A percentile compares a stretch with the other conserved stretches of the same genome.
Conservation (phyloP, 2,888 invertebrate genomes). For the Cosmia pyralina region DNA sequence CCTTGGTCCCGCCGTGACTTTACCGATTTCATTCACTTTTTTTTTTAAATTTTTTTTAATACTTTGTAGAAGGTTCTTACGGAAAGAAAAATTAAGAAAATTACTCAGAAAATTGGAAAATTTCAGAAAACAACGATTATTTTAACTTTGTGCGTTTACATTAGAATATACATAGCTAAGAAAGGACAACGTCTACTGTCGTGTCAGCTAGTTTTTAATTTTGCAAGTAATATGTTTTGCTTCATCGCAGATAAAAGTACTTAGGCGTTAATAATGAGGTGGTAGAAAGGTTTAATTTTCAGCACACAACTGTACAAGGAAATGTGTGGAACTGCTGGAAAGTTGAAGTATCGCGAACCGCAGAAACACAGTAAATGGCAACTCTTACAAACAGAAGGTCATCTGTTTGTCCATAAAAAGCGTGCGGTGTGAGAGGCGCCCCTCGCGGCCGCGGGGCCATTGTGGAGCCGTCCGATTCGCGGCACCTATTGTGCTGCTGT, state of each 20-base stretch:
- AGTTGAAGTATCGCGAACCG: slow-evolving; percentile 30
- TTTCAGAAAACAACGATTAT: too few relatives aligned
- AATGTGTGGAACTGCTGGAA: not conserved
- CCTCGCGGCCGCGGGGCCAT: slow-evolving; percentile 72
- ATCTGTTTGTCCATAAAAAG: slow-evolving; percentile 77
- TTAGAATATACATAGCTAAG: too few relatives aligned
- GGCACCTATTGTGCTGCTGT: slow-evolving; percentile 86
- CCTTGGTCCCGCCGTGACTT: too few relatives aligned
- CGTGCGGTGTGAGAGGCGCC: slow-evolving; percentile 63
- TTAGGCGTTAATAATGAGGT: slow-evolving; percentile 6
- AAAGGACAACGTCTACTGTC: too few relatives aligned
- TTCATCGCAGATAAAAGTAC: slow-evolving; percentile 2
- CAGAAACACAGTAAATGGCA: slow-evolving; percentile 44
- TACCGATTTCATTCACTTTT: too few relatives aligned
- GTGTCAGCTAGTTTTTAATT: not conserved
- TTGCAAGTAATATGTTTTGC: slow-evolving; percentile 13
- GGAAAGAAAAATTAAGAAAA: too few relatives aligned
- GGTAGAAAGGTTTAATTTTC: not conserved
- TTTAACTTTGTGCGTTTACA: too few relatives aligned
- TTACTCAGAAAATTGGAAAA: too few relatives aligned
- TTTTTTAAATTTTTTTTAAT: too few relatives aligned
- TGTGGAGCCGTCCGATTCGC: slow-evolving; percentile 83
- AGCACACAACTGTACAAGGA: not conserved
- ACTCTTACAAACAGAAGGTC: slow-evolving; percentile 75
- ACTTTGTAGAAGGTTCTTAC: too few relatives aligned